Conservation (phyloP, 2,797 vertebrate genomes). For the Caiman crocodilus region DNA sequence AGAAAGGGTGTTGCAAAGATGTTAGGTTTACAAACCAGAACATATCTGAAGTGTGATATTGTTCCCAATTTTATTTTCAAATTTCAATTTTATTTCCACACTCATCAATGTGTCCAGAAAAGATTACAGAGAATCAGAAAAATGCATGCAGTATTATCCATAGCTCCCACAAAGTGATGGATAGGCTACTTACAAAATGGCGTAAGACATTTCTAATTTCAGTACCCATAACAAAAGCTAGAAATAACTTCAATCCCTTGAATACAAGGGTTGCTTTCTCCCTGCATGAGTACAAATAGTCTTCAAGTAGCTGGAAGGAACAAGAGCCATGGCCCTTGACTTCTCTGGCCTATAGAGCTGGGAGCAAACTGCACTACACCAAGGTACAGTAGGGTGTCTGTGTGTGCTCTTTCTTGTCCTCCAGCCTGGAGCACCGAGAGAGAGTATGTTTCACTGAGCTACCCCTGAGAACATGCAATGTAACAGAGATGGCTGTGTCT, state of each 20-base stretch:
- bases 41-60: too few relatives aligned
- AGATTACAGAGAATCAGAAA: not conserved
- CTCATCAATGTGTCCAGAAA: not conserved
- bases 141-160: not conserved
- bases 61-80: too few relatives aligned
- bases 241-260: not conserved
- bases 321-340: conserved; percentile 65
- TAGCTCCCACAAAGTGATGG: conserved; percentile 19
- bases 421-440: conserved; percentile 43
- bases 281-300: conserved; percentile 57
- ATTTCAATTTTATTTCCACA: too few relatives aligned
- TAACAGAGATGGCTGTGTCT: conserved; percentile 66
- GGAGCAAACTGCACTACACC: conserved; percentile 66
- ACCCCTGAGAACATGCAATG: conserved; percentile 55
- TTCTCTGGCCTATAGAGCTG: conserved; percentile 40
- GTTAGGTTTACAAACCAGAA: not conserved
- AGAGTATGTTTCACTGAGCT: conserved; percentile 60
- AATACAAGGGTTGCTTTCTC: not conserved
- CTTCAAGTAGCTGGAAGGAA: conserved; percentile 8
- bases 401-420: not conserved
- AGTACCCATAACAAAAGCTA: not conserved
- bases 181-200: conserved; percentile 51
- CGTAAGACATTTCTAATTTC: conserved; percentile 34
- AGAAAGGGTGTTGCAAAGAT: not conserved
- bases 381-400: conserved; percentile 72